These are phyloP conservation scores for Drosophila rubida DNA, from an alignment of 2,888 invertebrate species.

Conservation along the genomic window DNA sequence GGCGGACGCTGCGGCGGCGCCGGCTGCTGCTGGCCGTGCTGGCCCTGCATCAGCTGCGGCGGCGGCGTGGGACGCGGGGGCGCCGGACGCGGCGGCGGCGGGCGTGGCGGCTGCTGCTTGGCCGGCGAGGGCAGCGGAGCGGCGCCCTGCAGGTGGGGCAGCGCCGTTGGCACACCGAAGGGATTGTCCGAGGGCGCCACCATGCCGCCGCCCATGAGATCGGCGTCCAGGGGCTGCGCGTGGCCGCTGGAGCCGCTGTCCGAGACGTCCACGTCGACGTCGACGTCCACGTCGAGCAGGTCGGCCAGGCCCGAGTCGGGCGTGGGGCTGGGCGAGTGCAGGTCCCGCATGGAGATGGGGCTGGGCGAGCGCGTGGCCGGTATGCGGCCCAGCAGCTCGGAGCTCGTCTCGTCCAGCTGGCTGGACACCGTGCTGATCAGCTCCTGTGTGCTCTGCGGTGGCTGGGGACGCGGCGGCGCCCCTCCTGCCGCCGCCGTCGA, in stretches of 20 bases:
- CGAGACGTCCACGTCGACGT: conserved; percentile 87
- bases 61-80: conserved; percentile 83
- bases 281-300: conserved; percentile 88
- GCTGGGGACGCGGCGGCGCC: conserved; percentile 86
- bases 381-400: conserved; percentile 92
- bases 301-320: conserved; percentile 89
- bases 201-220: conserved; percentile 70
- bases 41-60: conserved; percentile 66
- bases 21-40: conserved; percentile 51
- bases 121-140: conserved; percentile 86
- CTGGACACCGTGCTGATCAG: conserved; percentile 94
- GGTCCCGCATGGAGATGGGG: conserved; percentile 92
- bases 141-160: conserved; percentile 84
- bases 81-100: conserved; percentile 84
- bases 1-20: conserved; percentile 80
- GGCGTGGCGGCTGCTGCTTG: conserved; percentile 85
- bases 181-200: conserved; percentile 80
- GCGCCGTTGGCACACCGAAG: conserved; percentile 84
- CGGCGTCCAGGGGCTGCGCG: conserved; percentile 79
- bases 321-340: conserved; percentile 94
- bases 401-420: conserved; percentile 94
- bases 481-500: conserved; percentile 59
- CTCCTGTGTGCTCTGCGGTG: conserved; percentile 91
- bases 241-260: conserved; percentile 83
- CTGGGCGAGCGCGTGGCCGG: conserved; percentile 94